These are phyloP conservation scores for Willisornis vidua DNA, from an alignment of 2,113 vertebrate species.

Conservation along the genomic window DNA sequence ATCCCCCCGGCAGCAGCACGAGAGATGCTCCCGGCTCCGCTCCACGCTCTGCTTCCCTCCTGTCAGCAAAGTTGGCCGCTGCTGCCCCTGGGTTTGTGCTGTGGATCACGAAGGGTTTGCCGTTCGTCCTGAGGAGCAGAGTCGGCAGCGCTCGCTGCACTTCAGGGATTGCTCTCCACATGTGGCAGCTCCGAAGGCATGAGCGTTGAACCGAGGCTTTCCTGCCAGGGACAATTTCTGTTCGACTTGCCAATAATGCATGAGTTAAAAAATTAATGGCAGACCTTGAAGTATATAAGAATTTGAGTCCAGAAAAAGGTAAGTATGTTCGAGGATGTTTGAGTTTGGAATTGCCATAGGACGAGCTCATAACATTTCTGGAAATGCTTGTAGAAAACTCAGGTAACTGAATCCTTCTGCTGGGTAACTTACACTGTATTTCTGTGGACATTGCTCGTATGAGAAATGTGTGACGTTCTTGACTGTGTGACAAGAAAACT, in stretches of 20 bases:
- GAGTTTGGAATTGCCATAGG: neutral
- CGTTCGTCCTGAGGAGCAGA: neutral
- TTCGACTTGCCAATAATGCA: conserved; percentile 72
- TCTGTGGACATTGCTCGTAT: neutral
- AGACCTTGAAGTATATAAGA: conserved; percentile 94
- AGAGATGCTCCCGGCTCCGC: conserved; percentile 56
- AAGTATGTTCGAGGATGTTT: conserved; percentile 60
- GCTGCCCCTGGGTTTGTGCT: conserved; percentile 13
- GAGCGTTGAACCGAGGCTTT: conserved; percentile 54
- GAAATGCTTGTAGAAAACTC: neutral
- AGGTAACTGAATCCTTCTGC: neutral
- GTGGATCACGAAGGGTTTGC: neutral
- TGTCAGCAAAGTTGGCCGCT: conserved; percentile 50
- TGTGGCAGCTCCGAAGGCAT: conserved; percentile 18
- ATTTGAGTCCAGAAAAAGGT: conserved; percentile 91
- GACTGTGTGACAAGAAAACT: neutral
- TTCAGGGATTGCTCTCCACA: conserved; percentile 43
- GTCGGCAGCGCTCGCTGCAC: neutral
- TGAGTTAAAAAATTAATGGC: conserved; percentile 83
- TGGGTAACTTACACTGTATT: neutral
- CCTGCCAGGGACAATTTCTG: conserved; percentile 50
- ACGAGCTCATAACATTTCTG: neutral
- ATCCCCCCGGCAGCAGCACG: conserved; percentile 58
- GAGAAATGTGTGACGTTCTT: neutral
- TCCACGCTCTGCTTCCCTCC: conserved; percentile 20